These are phyloP conservation scores for Dendronephthya gigantea DNA, from an alignment of 64 coral and sea anemone genomes.

Conservation along the genomic window DNA sequence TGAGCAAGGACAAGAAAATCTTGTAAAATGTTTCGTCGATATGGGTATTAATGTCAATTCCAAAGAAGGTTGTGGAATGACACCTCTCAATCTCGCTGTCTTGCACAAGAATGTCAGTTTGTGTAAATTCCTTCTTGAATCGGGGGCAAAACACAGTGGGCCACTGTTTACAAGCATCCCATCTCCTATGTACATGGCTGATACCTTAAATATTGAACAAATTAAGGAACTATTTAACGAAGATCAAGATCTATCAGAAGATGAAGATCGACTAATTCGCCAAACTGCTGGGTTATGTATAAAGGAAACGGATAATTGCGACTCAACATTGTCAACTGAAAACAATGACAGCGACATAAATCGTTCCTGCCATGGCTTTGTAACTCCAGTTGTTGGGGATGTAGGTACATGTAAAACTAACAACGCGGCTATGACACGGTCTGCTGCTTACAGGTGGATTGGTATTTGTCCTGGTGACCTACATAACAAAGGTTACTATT, in stretches of 20 bases:
- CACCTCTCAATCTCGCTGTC: constrained; percentile 22
- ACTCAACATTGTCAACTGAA: background rate
- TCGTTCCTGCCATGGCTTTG: background rate
- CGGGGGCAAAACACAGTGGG: background rate
- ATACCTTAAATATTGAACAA: background rate
- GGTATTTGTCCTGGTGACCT: constrained; percentile 33
- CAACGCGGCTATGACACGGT: background rate
- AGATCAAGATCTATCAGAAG: background rate
- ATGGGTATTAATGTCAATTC: constrained; percentile 16
- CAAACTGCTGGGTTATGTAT: background rate
- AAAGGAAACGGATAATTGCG: background rate
- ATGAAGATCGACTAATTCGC: background rate
- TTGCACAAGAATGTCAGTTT: background rate
- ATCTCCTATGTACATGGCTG: background rate
- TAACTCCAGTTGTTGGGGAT: constrained; percentile 1
- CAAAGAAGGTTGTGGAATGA: constrained; percentile 23
- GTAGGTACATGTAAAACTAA: constrained; percentile 32
- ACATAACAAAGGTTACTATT: constrained; percentile 33
- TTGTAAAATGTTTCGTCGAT: background rate
- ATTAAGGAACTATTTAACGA: background rate
- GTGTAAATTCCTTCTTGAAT: background rate
- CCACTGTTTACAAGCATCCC: constrained; percentile 3
- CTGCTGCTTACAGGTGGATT: constrained; percentile 1
- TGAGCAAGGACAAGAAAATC: background rate
- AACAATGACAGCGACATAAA: background rate